Percentiles rank a stretch among this genome's conserved stretches.
phyloP scores from a whole-genome alignment of 2,888 invertebrate genomes.

The Nemoura dubitans region DNA sequence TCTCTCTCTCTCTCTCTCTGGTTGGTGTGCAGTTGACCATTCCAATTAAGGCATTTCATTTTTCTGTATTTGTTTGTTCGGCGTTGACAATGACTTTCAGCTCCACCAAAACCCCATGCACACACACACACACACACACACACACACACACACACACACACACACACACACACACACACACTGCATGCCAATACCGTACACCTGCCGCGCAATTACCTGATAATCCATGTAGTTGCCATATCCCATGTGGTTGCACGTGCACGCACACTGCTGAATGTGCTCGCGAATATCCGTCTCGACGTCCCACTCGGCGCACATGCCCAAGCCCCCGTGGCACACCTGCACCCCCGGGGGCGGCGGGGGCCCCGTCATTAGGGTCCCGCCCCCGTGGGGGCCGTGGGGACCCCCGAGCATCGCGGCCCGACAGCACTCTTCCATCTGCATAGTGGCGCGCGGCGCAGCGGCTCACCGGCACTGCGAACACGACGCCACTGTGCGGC shows the following conservation, averaged over 20 bases:
- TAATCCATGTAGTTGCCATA: constrained; percentile 93
- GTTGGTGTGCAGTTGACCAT: too few species aligned
- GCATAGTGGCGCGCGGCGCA: constrained; percentile 27
- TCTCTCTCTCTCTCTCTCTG: too few species aligned
- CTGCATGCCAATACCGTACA: too few species aligned
- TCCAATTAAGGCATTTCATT: too few species aligned
- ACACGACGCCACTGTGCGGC: neutral
- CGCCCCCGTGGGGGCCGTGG: constrained; percentile 14
- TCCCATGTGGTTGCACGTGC: constrained; percentile 93
- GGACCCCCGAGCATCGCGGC: constrained; percentile 30
- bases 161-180: too few species aligned
- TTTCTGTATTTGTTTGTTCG: too few species aligned
- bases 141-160: too few species aligned
- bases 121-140: too few species aligned
- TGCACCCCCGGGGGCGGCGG: constrained; percentile 52
- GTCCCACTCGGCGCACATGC: constrained; percentile 58
- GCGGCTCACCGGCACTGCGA: neutral
- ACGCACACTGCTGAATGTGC: constrained; percentile 89
- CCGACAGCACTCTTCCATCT: constrained; percentile 49
- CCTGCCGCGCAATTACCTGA: constrained; percentile 79
- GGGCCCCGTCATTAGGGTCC: constrained; percentile 50
- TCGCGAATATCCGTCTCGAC: constrained; percentile 86
- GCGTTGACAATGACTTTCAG: too few species aligned
- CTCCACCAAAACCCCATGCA: too few species aligned
- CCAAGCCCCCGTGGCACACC: constrained; percentile 13